These are phyloP conservation scores for Tethea ocularis DNA, from an alignment of 2,888 invertebrate species.

Conservation along the genomic window DNA sequence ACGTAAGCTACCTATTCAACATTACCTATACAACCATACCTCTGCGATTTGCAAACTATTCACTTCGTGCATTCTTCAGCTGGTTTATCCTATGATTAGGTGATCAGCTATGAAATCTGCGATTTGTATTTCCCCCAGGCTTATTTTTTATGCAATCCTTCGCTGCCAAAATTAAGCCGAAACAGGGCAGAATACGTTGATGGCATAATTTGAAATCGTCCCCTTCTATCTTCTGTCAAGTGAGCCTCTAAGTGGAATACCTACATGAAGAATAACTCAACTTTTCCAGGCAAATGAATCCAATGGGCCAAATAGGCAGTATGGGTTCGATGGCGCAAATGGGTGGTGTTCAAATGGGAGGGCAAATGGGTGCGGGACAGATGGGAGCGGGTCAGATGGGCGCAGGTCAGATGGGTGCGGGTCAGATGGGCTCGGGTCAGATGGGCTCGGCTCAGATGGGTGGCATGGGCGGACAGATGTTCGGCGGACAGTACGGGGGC, in stretches of 20 bases:
- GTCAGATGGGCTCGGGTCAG: conserved; percentile 68
- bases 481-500: conserved; percentile 84
- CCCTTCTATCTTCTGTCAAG: no score
- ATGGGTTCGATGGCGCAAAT: conserved; percentile 68
- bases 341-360: conserved; percentile 9
- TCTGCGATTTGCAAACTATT: no score
- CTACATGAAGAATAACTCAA: background rate
- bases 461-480: conserved; percentile 83
- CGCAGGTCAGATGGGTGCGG: conserved; percentile 60
- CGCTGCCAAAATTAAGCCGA: no score
- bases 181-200: no score
- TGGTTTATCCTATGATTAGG: no score
- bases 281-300: conserved; percentile 73
- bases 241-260: background rate
- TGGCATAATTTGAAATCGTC: background rate
- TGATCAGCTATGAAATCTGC: no score
- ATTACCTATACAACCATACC: background rate
- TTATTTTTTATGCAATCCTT: no score
- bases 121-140: no score
- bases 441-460: conserved; percentile 75
- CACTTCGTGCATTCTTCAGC: no score
- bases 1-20: conserved; percentile 49
- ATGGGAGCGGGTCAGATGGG: conserved; percentile 70
- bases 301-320: conserved; percentile 72
- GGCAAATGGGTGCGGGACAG: conserved; percentile 47